Evolutionary conservation across 2,113 vertebrate species (phyloP).

Genomic region (Romanogobio albipinnatus): DNA sequence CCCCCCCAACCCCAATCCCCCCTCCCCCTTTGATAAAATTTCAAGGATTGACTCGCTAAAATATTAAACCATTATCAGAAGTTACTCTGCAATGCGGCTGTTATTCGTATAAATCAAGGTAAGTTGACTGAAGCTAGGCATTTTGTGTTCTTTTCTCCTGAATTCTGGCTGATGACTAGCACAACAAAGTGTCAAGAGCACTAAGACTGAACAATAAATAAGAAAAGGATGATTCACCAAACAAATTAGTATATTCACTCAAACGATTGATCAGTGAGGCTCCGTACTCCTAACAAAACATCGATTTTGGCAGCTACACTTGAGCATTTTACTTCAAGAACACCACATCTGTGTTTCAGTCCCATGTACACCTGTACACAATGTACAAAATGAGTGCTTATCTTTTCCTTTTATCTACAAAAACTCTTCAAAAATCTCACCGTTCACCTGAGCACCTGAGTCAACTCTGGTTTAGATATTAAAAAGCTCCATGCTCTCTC

Average conservation of each 20-base stretch:
- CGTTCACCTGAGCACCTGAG: slow-evolving; percentile 65
- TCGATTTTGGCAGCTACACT: slow-evolving; percentile 71
- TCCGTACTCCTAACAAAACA: slow-evolving; percentile 68
- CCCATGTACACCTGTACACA: slow-evolving; percentile 61
- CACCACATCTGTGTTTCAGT: slow-evolving; percentile 62
- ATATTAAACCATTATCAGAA: neutral
- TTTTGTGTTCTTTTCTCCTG: slow-evolving; percentile 60
- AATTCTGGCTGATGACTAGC: slow-evolving; percentile 57
- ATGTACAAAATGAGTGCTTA: slow-evolving; percentile 69
- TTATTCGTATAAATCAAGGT: neutral
- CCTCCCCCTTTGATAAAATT: slow-evolving; percentile 32
- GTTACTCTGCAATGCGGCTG: neutral
- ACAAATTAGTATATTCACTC: slow-evolving; percentile 61
- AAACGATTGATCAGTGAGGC: slow-evolving; percentile 53
- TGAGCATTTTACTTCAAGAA: slow-evolving; percentile 66
- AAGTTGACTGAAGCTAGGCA: slow-evolving; percentile 19
- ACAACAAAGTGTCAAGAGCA: slow-evolving; percentile 66
- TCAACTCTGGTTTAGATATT: slow-evolving; percentile 38
- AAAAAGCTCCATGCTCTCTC: slow-evolving; percentile 2
- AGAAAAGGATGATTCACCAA: slow-evolving; percentile 72
- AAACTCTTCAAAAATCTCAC: slow-evolving; percentile 55
- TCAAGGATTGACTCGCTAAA: slow-evolving; percentile 6
- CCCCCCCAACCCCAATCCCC: too few relatives aligned
- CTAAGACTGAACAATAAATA: slow-evolving; percentile 79
- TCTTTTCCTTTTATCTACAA: slow-evolving; percentile 56